A percentile compares a stretch with the other conserved stretches of the same genome.
Evolutionary conservation across 1,140 invertebrate genomes (phyloP).

Genomic region (Chlorops oryzae): DNA sequence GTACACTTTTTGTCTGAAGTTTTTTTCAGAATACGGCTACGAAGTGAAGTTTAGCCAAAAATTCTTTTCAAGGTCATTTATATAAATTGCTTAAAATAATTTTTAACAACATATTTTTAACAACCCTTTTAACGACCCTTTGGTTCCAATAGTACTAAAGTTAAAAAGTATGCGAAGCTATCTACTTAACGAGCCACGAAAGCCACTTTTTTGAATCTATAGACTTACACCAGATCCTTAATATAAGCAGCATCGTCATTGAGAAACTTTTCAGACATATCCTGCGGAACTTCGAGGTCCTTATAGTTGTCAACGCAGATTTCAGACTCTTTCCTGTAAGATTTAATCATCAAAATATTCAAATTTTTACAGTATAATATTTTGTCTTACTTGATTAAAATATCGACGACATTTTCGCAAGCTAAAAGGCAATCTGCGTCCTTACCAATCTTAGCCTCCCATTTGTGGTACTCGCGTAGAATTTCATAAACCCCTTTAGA

Average conservation of each 20-base stretch:
- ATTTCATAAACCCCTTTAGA: slow-evolving; percentile 80
- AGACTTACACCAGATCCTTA: slow-evolving; percentile 16
- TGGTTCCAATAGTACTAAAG: too few species aligned
- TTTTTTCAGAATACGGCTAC: too few species aligned
- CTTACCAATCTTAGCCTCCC: slow-evolving; percentile 58
- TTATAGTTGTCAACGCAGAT: slow-evolving; percentile 76
- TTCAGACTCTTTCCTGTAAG: slow-evolving; percentile 74
- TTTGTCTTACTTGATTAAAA: slow-evolving; percentile 69
- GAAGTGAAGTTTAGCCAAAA: too few species aligned
- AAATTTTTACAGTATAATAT: neutral
- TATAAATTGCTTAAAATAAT: too few species aligned
- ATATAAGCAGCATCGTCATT: slow-evolving; percentile 40
- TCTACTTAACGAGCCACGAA: too few species aligned
- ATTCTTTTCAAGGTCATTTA: too few species aligned
- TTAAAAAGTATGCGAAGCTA: too few species aligned
- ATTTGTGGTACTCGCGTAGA: slow-evolving; percentile 82
- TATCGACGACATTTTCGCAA: slow-evolving; percentile 83
- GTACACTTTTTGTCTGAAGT: too few species aligned
- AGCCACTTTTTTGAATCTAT: too few species aligned
- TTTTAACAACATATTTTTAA: too few species aligned
- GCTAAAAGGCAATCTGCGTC: slow-evolving; percentile 58
- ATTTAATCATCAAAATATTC: too few species aligned
- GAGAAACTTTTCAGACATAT: slow-evolving; percentile 67
- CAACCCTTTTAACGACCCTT: too few species aligned
- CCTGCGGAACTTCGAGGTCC: slow-evolving; percentile 65